phyloP scores from a whole-genome alignment of 2,797 vertebrate species.

The Naso thynnoides region DNA sequence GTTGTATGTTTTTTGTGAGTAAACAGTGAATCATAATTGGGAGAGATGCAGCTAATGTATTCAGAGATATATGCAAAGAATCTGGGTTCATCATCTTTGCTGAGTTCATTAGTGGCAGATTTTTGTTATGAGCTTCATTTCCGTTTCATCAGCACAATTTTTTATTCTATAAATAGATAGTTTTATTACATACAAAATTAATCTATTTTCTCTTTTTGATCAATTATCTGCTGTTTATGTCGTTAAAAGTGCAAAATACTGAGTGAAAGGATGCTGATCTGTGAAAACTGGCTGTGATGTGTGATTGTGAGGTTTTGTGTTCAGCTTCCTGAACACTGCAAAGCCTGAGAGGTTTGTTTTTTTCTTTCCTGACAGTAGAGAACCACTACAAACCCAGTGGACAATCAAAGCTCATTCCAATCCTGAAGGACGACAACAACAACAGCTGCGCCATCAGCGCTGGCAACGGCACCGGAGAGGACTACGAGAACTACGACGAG shows the following conservation, averaged over 20 bases:
- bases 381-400: conserved; percentile 86
- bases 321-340: background rate
- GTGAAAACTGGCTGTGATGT: background rate
- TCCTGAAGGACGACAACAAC: conserved; percentile 92
- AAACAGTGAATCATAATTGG: conserved; percentile 60
- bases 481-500: conserved; percentile 98
- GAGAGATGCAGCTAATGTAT: conserved; percentile 52
- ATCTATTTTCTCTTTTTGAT: conserved; percentile 25
- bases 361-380: conserved; percentile 82
- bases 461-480: conserved; percentile 78
- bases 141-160: conserved; percentile 48
- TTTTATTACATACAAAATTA: conserved; percentile 35
- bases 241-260: background rate
- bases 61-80: conserved; percentile 34
- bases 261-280: background rate
- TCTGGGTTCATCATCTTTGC: conserved; percentile 19
- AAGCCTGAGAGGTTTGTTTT: conserved; percentile 26
- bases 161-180: conserved; percentile 28
- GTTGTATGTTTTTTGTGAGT: conserved; percentile 64
- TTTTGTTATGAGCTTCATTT: conserved; percentile 16
- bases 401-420: conserved; percentile 88
- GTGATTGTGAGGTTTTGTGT: background rate
- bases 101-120: conserved; percentile 30
- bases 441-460: conserved; percentile 62
- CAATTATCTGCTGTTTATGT: conserved; percentile 17